A percentile compares a stretch with the other conserved stretches of the same genome.
These are phyloP conservation scores for Morpho achilles DNA, from an alignment of 2,888 invertebrate species.

Conservation along the genomic window DNA sequence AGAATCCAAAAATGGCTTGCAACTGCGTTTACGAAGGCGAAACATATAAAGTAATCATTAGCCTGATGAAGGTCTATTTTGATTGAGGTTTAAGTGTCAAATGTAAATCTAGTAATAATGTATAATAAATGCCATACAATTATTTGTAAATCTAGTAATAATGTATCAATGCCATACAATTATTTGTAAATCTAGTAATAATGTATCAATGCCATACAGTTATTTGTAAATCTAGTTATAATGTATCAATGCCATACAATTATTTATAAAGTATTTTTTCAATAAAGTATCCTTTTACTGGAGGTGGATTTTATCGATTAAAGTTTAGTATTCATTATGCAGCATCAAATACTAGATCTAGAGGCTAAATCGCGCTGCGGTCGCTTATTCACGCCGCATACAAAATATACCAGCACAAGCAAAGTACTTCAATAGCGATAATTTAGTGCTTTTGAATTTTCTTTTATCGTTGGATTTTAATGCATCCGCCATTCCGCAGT, in stretches of 20 bases:
- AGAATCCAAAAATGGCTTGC: constrained; percentile 39
- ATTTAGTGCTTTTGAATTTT: constrained; percentile 15
- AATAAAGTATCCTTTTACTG: background rate
- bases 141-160: no score
- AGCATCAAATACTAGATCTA: constrained; percentile 4
- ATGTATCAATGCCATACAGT: no score
- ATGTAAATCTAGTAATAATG: no score
- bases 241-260: no score
- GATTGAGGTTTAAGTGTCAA: no score
- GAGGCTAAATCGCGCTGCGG: constrained; percentile 3
- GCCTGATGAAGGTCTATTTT: no score
- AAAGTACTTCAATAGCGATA: constrained; percentile 13
- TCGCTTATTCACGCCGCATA: constrained; percentile 11
- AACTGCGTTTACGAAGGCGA: constrained; percentile 34
- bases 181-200: no score
- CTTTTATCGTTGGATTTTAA: constrained; percentile 11
- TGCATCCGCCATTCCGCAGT: constrained; percentile 1
- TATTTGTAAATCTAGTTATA: no score
- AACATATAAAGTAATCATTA: background rate
- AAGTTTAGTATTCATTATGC: constrained; percentile 1
- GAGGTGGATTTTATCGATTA: background rate
- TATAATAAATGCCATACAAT: no score
- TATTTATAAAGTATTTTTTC: no score
- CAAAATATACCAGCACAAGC: constrained; percentile 14
- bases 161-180: no score